Base-by-base conservation (phyloP, 2,888 invertebrate species). In the Harpagoxenus sublaevis region DNA sequence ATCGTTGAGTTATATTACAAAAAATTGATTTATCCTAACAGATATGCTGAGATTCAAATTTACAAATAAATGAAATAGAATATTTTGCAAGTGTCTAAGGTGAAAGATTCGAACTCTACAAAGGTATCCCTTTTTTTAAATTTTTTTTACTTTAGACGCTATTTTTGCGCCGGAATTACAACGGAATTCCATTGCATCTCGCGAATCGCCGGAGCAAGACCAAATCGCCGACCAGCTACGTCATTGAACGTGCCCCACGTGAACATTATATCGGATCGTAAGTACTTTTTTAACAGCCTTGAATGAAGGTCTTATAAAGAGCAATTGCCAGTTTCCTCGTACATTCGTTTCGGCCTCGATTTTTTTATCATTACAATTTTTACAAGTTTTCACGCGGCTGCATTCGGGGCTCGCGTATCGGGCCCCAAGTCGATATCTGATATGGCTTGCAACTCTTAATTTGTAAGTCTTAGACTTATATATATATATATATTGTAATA, bases 311-410 rank as follows among this genome's bases (percentile, higher is more conserved):
- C 82, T 86, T 84, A 84, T 89, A 79, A 89, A 57, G 82, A 83
- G 70, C 87, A 89, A 89, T 89, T 83, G 89, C 83, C 73, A 71
- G 78, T 89, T 89, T 89, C 89, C 89, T 89, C 87, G 84, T 87
- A 88, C 74, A 65, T 89, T 85, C 74, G 63, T 86, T 89, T 81
- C 81, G 86, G 79, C 89, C 88, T 89, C 84, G 68, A 84, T 87
- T 84, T 86, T 23, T 89, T 89, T 68, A 48, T 65, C 57, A 35
- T 39, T 66, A 23, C 66, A 66, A 68, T 73, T 75, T 77, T 48
- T 62, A 62, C 39, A 62, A 39, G 28, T 35, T 66, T 51, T 48
- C 35, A 15, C n/a, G 23, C 23, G n/a, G 53, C 18, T n/a, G 28
- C 23, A 48, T 39, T 55, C 12, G 18, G 23, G 28, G n/a, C 42